Evolutionary conservation across 2,797 vertebrate genomes (phyloP), one percentile per base, ranked within the genome.

Genomic region (Morus bassanus): DNA sequence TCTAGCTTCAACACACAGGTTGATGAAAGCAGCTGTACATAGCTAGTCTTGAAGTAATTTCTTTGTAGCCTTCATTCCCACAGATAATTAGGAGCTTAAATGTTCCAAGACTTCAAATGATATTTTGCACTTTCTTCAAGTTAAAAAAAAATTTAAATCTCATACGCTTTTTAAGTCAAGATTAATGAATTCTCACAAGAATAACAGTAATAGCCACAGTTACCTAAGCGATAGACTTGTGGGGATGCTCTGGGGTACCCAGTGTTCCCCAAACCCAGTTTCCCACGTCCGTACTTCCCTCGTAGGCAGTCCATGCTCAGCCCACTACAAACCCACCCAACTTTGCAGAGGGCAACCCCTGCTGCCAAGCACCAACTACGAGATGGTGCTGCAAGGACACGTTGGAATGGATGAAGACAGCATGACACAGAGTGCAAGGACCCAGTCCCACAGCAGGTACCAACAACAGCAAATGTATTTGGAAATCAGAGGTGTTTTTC

Each of bases 21-120:
- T 86, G 85, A 95, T 93, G 85, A 88, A 95, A 90, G 85, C 3
- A 0, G 60, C 81, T 1, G 0, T 7, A 33, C 39, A 11, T 18
- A 88, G 91, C 85, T 63, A 21, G 82, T 85, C 89, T 33, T 80
- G 22, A 85, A 86, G 70, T 31, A 1, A 46, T 27, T 78, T 51
- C 76, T 86, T 81, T 67, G 65, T 37, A 76, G 77, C 39, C 54
- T 82, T 67, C 51, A 39, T 65, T 91, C 88, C 63, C 84, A 75
- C 63, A 89, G 33, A 54, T 69, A 72, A 91, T 84, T 50, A 89
- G 7, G 27, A 95, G 88, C 83, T 81, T 41, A 53, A 69, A 83
- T 3, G 0, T 88, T 93, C 48, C 27, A 57, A 53, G 48, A 72
- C 82, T 84, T 95, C 82, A 88, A 94, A 84, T 65, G 37, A 25